phyloP scores from a whole-genome alignment of 2,888 invertebrate species.

The Temnothorax ravouxi region DNA sequence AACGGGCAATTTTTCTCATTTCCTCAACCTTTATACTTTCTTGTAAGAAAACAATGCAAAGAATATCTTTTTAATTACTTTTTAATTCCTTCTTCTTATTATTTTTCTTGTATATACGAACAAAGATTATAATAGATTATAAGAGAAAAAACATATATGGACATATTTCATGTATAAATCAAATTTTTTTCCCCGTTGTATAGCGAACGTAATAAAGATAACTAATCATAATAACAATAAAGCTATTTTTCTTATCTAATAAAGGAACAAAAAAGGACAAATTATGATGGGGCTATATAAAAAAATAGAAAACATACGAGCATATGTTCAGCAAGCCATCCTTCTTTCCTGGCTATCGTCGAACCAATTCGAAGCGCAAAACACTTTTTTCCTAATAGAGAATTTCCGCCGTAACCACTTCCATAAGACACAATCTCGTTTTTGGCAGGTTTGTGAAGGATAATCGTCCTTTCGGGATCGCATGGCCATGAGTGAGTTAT shows the following conservation, averaged over 20 bases:
- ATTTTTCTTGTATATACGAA: no score
- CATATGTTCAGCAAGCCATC: slow-evolving; percentile 99
- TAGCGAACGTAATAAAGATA: background rate
- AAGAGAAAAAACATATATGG: no score
- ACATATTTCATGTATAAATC: no score
- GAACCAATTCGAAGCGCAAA: slow-evolving; percentile 98
- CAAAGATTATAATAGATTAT: no score
- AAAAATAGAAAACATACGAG: slow-evolving; percentile 88
- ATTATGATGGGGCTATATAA: background rate
- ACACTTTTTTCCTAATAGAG: slow-evolving; percentile 98
- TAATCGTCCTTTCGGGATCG: slow-evolving; percentile 97
- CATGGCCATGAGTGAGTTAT: slow-evolving; percentile 96
- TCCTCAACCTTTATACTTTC: no score
- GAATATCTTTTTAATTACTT: no score
- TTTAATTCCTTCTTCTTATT: no score
- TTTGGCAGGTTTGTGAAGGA: slow-evolving; percentile 94
- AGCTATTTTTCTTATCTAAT: background rate
- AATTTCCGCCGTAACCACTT: slow-evolving; percentile 99
- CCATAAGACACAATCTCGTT: slow-evolving; percentile 97
- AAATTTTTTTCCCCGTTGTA: no score
- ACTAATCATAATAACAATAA: background rate
- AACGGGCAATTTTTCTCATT: no score
- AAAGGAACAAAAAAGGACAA: background rate
- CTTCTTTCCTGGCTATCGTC: slow-evolving; percentile 97
- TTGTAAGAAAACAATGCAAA: no score